These are phyloP conservation scores for Rhinichthys klamathensis DNA, from an alignment of 2,113 vertebrate genomes.

Conservation along the genomic window DNA sequence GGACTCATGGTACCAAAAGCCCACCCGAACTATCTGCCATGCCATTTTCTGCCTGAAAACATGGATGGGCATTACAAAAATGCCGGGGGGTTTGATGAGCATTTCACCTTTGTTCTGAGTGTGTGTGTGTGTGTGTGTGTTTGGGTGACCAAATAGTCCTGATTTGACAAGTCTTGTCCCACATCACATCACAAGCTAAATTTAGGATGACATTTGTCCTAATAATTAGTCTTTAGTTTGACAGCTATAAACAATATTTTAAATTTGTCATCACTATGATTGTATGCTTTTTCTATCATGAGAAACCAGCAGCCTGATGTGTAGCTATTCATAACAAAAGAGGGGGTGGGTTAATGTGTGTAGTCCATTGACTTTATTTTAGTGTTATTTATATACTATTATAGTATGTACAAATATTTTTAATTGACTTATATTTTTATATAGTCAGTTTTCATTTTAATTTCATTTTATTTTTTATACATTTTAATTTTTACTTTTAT, in stretches of 20 bases:
- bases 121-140: neutral
- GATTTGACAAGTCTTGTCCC: neutral
- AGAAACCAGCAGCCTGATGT: neutral
- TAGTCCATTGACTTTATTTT: neutral
- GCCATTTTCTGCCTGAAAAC: slow-evolving; percentile 72
- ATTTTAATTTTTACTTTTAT: neutral
- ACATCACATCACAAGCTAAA: neutral
- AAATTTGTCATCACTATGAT: too few species aligned
- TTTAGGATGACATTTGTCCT: neutral
- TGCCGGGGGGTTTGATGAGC: slow-evolving; percentile 3
- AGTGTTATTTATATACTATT: neutral
- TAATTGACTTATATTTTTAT: neutral
- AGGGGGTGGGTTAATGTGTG: neutral
- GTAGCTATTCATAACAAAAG: neutral
- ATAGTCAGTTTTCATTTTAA: neutral
- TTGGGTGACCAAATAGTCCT: neutral
- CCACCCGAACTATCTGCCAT: slow-evolving; percentile 69
- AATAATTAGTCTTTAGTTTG: neutral
- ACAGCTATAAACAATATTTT: neutral
- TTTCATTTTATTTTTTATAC: too few species aligned
- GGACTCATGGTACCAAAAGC: slow-evolving; percentile 75
- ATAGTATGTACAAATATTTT: neutral
- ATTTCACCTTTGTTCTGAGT: slow-evolving; percentile 48
- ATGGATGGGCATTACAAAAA: slow-evolving; percentile 23
- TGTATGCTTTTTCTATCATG: neutral